These are phyloP conservation scores for Yponomeuta cagnagella DNA, from an alignment of 2,888 invertebrate genomes.

Conservation along the genomic window DNA sequence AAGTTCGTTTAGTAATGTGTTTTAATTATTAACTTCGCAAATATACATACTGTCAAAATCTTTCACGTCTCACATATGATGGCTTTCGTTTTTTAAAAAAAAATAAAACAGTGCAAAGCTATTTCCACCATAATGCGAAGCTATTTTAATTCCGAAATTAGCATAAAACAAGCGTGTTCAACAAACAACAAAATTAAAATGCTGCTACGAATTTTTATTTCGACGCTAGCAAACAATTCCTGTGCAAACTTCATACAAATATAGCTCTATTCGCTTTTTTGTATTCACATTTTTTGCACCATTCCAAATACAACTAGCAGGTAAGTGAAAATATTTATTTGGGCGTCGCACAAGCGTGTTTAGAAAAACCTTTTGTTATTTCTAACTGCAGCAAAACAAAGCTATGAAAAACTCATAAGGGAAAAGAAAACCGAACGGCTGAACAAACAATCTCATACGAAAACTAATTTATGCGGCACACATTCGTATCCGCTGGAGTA, in stretches of 20 bases:
- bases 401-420: constrained; percentile 59
- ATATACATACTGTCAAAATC: too few relatives aligned
- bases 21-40: constrained; percentile 22
- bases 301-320: background rate
- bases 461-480: constrained; percentile 72
- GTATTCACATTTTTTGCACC: constrained; percentile 17
- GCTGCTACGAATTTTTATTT: constrained; percentile 7
- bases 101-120: too few relatives aligned
- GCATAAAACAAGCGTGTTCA: constrained; percentile 32
- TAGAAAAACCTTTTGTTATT: constrained; percentile 17
- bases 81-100: too few relatives aligned
- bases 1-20: background rate
- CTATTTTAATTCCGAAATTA: constrained; percentile 27
- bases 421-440: constrained; percentile 43
- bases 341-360: background rate
- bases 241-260: constrained; percentile 18
- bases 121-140: background rate
- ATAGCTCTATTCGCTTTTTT: constrained; percentile 8
- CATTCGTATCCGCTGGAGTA: constrained; percentile 18
- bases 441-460: constrained; percentile 60
- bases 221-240: constrained; percentile 36
- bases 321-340: background rate
- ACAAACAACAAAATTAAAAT: constrained; percentile 6
- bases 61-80: too few relatives aligned
- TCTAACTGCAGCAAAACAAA: constrained; percentile 20